phyloP scores from a whole-genome alignment of 1,140 invertebrate genomes.

The Cotesia vestalis region DNA sequence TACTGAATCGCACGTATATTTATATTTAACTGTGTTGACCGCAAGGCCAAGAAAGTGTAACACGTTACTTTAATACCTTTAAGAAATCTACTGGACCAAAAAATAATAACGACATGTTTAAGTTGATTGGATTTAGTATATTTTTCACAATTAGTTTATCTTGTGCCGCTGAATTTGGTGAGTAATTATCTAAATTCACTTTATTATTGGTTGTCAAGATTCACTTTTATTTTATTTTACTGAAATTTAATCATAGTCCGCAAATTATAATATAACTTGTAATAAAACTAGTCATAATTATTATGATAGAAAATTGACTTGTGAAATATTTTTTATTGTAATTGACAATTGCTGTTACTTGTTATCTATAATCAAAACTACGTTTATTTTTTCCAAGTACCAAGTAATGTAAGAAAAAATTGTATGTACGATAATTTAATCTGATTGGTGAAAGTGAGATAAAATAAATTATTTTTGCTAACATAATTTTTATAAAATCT shows the following conservation, averaged over 20 bases:
- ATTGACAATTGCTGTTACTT: background rate
- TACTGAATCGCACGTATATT: slow-evolving; percentile 2
- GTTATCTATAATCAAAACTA: background rate
- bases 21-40: slow-evolving; percentile 9
- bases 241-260: no score
- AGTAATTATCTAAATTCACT: slow-evolving; percentile 38
- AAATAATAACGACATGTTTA: slow-evolving; percentile 20
- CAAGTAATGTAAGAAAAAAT: background rate
- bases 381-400: no score
- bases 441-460: slow-evolving; percentile 25
- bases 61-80: slow-evolving; percentile 3
- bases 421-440: background rate
- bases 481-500: background rate
- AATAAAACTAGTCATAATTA: no score
- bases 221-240: no score
- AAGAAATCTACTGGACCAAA: slow-evolving; percentile 1
- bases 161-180: slow-evolving; percentile 48
- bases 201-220: no score
- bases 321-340: background rate
- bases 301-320: no score
- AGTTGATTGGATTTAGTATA: slow-evolving; percentile 21
- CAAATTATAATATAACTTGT: no score
- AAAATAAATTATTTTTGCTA: background rate
- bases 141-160: slow-evolving; percentile 21
- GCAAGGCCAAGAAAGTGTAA: slow-evolving; percentile 17